Evolutionary conservation across 2,797 vertebrate genomes (phyloP).

Genomic region (Aplochiton taeniatus): DNA sequence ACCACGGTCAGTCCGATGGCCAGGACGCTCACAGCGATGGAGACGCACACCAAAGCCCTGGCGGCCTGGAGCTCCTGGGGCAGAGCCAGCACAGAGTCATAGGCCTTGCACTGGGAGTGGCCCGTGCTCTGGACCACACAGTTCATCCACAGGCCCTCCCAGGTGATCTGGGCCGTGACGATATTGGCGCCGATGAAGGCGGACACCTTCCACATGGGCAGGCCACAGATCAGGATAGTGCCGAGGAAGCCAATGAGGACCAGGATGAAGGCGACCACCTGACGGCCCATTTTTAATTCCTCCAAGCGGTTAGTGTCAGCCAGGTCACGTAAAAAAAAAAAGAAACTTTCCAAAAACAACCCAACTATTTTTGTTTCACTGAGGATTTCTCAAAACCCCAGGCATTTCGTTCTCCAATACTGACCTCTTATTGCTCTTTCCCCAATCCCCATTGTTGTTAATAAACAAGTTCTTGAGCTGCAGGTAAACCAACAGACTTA

Average conservation of each 20-base stretch:
- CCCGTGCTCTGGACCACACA: conserved; percentile 80
- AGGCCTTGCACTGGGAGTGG: conserved; percentile 71
- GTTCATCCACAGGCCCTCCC: conserved; percentile 81
- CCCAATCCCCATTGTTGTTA: neutral
- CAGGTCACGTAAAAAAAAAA: neutral
- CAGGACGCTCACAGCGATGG: conserved; percentile 64
- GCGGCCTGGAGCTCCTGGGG: conserved; percentile 69
- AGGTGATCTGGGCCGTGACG: conserved; percentile 73
- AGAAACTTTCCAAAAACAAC: neutral
- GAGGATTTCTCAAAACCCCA: too few species aligned
- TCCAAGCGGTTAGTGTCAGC: neutral
- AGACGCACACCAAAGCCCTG: conserved; percentile 68
- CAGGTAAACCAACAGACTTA: neutral
- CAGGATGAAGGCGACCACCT: conserved; percentile 66
- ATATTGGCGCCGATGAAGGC: conserved; percentile 75
- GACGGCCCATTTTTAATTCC: conserved; percentile 57
- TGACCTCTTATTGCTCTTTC: too few species aligned
- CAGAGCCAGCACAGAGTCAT: conserved; percentile 73
- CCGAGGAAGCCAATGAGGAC: conserved; percentile 72
- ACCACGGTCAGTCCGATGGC: conserved; percentile 70
- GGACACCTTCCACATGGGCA: conserved; percentile 78
- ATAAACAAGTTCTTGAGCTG: neutral
- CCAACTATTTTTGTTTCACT: too few species aligned
- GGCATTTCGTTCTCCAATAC: too few species aligned
- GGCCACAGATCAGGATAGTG: conserved; percentile 68